Evolutionary conservation across 2,113 vertebrate genomes (phyloP).

Genomic region (Atractosteus spatula): DNA sequence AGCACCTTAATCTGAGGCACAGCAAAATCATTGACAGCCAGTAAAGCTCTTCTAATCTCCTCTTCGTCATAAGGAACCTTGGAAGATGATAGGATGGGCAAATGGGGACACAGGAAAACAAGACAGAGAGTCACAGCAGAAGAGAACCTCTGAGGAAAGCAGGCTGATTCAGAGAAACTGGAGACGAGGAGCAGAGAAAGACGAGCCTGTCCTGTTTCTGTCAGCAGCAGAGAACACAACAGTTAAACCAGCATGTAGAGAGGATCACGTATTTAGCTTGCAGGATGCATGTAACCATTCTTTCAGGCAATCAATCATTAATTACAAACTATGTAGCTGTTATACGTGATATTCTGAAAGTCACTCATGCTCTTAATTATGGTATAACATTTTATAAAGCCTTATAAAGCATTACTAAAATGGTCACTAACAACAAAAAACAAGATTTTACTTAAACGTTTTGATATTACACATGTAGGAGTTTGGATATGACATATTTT

Average conservation of each 20-base stretch:
- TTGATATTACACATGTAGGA: too few species aligned
- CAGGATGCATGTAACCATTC: too few species aligned
- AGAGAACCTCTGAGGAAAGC: conserved; percentile 3
- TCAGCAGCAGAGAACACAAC: not conserved
- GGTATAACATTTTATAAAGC: too few species aligned
- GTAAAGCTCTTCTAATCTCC: conserved; percentile 64
- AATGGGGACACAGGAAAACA: conserved; percentile 21
- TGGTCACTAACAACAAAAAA: too few species aligned
- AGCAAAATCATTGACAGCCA: conserved; percentile 68
- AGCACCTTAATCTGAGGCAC: conserved; percentile 67
- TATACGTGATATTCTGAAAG: too few species aligned
- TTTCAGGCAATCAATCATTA: too few species aligned
- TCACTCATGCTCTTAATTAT: too few species aligned
- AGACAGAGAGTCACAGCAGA: not conserved
- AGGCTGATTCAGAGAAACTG: not conserved
- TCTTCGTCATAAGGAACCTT: conserved; percentile 63
- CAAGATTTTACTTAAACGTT: too few species aligned
- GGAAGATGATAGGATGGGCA: conserved; percentile 10
- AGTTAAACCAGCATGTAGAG: not conserved
- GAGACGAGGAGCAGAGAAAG: conserved; percentile 12
- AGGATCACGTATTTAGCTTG: not conserved
- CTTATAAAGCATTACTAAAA: too few species aligned
- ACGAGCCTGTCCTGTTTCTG: not conserved
- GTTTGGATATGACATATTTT: too few species aligned
- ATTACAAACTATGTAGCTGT: too few species aligned